A percentile compares a stretch with the other conserved stretches of the same genome.
Conservation (phyloP, 2,888 invertebrate genomes). For the Carpatolechia fugitivella region DNA sequence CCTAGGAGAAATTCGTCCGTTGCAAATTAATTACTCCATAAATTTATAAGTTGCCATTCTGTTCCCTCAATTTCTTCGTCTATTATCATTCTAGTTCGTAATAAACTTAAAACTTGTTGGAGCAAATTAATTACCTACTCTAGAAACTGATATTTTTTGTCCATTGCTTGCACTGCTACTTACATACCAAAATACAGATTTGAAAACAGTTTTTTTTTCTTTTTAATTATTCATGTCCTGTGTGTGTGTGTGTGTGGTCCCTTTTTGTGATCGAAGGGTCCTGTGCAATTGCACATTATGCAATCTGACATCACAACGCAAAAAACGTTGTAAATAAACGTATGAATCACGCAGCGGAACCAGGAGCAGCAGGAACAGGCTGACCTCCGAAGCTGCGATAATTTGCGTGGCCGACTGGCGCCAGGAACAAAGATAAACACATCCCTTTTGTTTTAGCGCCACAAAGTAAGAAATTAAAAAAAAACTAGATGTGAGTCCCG, state of each 20-base stretch:
- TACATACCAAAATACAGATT: too few species aligned
- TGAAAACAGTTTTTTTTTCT: too few species aligned
- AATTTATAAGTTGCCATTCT: too few species aligned
- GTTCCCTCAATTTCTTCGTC: too few species aligned
- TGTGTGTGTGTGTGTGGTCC: too few species aligned
- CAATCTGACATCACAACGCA: neutral
- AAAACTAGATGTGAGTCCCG: slow-evolving; percentile 24
- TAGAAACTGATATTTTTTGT: too few species aligned
- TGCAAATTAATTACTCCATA: neutral
- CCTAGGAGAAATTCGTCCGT: neutral
- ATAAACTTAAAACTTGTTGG: too few species aligned
- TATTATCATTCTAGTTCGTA: too few species aligned
- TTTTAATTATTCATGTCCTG: too few species aligned
- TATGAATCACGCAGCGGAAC: slow-evolving; percentile 15
- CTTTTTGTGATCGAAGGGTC: too few species aligned
- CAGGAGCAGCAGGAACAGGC: slow-evolving; percentile 4
- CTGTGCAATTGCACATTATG: neutral
- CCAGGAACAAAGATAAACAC: slow-evolving; percentile 43
- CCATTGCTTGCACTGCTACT: too few species aligned
- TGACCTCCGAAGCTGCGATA: slow-evolving; percentile 51
- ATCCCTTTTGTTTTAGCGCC: slow-evolving; percentile 42
- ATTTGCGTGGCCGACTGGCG: slow-evolving; percentile 47
- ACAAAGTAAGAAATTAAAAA: slow-evolving; percentile 33
- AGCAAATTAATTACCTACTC: too few species aligned
- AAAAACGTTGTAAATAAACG: slow-evolving; percentile 3